These are phyloP conservation scores for Remorina albescens DNA, from an alignment of 2,797 vertebrate species.

Conservation along the genomic window DNA sequence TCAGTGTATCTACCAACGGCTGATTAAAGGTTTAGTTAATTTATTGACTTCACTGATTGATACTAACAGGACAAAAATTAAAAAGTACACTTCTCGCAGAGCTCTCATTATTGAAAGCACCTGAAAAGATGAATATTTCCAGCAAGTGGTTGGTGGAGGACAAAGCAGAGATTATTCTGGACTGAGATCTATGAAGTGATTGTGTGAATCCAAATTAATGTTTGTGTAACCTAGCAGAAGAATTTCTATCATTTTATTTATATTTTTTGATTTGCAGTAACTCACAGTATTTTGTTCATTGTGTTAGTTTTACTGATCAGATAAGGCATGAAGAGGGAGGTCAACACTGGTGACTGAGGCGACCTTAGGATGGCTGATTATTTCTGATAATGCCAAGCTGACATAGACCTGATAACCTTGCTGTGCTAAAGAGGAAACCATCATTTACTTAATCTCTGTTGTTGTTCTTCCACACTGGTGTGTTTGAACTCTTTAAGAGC, in stretches of 20 bases:
- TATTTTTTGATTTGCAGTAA: not conserved
- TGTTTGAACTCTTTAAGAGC: not conserved
- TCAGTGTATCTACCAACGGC: constrained; percentile 11
- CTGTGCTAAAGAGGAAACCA: not conserved
- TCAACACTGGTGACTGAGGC: not conserved
- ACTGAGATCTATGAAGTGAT: not conserved
- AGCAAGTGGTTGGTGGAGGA: not conserved
- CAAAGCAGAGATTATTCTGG: not conserved
- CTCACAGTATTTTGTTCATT: not conserved
- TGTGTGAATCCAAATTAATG: not conserved
- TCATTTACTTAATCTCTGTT: not conserved
- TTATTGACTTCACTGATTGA: not conserved
- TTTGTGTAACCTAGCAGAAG: not conserved
- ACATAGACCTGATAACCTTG: too few species aligned
- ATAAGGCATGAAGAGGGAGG: not conserved
- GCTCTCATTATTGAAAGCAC: too few species aligned
- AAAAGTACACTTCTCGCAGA: not conserved
- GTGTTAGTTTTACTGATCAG: not conserved
- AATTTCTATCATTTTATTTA: not conserved
- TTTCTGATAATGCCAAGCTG: too few species aligned
- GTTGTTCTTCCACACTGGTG: not conserved
- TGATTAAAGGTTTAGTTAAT: not conserved
- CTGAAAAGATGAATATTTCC: not conserved
- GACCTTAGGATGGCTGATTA: too few species aligned
- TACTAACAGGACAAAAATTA: not conserved